Evolutionary conservation across 2,888 invertebrate genomes (phyloP).

Genomic region (Sicus ferrugineus): DNA sequence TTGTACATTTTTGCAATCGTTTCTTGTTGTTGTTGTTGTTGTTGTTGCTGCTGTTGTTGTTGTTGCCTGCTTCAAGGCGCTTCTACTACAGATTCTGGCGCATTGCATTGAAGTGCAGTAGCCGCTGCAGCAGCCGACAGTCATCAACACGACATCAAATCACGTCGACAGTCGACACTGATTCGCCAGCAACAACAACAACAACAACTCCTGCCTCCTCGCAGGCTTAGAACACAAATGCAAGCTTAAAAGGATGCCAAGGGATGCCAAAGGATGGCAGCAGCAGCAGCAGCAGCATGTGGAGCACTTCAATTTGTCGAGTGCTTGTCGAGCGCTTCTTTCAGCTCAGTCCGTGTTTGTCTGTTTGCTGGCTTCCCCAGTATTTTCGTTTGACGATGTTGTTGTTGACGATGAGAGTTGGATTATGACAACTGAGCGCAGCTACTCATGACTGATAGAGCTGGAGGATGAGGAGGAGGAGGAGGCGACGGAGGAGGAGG

Average conservation of each 20-base stretch:
- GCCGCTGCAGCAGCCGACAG: too few species aligned
- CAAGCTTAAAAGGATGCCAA: too few species aligned
- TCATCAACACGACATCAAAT: slow-evolving; percentile 27
- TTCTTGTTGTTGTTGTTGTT: not conserved
- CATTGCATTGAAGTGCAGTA: slow-evolving; percentile 19
- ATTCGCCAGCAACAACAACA: not conserved
- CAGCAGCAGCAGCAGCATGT: slow-evolving; percentile 27
- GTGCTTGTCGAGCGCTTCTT: slow-evolving; percentile 38
- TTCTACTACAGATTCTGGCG: slow-evolving; percentile 1
- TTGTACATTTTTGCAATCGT: not conserved
- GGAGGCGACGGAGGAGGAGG: too few species aligned
- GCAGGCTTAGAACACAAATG: too few species aligned
- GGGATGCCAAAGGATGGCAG: too few species aligned
- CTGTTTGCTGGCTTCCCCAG: not conserved
- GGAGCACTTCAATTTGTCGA: slow-evolving; percentile 39
- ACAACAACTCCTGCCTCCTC: too few species aligned
- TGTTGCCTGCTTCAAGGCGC: slow-evolving; percentile 21
- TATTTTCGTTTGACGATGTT: slow-evolving; percentile 9
- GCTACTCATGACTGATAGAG: not conserved
- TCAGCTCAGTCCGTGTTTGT: slow-evolving; percentile 23
- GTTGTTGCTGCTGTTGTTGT: slow-evolving; percentile 9
- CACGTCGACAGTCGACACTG: slow-evolving; percentile 14
- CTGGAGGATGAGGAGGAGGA: not conserved
- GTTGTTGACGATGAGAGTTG: slow-evolving; percentile 34
- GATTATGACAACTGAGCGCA: slow-evolving; percentile 26